These are phyloP conservation scores for Watersipora subatra DNA, from an alignment of 1,140 invertebrate species.

Conservation along the genomic window DNA sequence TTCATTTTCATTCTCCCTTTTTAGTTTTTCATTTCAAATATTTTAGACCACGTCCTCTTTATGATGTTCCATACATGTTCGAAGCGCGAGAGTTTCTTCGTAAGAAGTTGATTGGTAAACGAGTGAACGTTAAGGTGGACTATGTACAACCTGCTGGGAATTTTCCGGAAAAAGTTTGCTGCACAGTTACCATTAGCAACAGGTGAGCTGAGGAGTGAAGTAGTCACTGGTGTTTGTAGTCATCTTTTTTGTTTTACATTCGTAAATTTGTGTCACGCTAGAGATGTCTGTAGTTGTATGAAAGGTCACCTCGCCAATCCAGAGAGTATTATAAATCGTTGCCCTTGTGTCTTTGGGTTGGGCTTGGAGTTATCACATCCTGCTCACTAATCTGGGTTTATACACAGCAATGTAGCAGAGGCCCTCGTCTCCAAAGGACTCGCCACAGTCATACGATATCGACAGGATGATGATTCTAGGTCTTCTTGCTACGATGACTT, in stretches of 20 bases:
- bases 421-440: constrained; percentile 80
- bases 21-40: too few species aligned
- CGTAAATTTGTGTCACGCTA: too few species aligned
- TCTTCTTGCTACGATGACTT: constrained; percentile 85
- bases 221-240: constrained; percentile 38
- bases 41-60: constrained; percentile 70
- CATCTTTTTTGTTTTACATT: too few species aligned
- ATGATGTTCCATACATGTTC: constrained; percentile 95
- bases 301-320: too few species aligned
- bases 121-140: constrained; percentile 74
- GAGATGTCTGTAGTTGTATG: too few species aligned
- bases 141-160: constrained; percentile 86
- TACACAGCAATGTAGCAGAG: constrained; percentile 90
- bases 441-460: constrained; percentile 78
- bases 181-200: constrained; percentile 58
- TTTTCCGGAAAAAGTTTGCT: constrained; percentile 88
- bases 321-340: too few species aligned
- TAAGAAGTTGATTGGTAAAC: constrained; percentile 86
- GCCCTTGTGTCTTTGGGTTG: too few species aligned
- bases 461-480: constrained; percentile 78
- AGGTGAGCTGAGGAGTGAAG: constrained; percentile 7
- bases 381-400: too few species aligned
- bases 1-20: too few species aligned
- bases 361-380: too few species aligned
- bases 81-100: constrained; percentile 92